Base-by-base conservation (phyloP, 2,113 vertebrate species). In the Garra rufa region DNA sequence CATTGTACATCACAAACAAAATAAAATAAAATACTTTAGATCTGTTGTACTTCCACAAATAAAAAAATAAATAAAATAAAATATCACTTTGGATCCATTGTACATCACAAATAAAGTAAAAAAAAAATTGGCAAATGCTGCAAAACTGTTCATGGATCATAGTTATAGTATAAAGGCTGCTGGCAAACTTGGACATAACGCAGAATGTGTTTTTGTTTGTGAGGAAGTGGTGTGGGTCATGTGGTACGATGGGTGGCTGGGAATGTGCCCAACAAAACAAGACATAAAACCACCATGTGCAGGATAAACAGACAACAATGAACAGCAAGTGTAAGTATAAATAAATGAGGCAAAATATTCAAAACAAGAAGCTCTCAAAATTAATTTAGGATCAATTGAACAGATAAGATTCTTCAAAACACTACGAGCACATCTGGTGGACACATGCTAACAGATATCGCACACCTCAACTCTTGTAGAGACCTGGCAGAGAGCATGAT, bases 341-440 rank as follows among this genome's bases (percentile, higher is more conserved):
- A 30, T 26, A 57, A 57, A 59, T 11, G 3, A 9, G 63, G 34
- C 28, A 76, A 55, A 38, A 34, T 15, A 57, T 77, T 4, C 3
- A 70, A 81, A 48, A 71, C 6, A 71, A 71, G 11, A 7, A 14
- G 28, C 65, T 41, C 13, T 71, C 44, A 70, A 41, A 34, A 34
- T 75, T 24, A 19, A 41, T 41, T 41, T 21, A 43, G 11, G 44
- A 67, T 48, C 21, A 61, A 34, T 11, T 50, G 15, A 70, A 85
- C 52, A 15, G 79, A 63, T 21, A 43, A 19, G 28, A 75, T 21
- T 30, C 9, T 74, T n/a, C n/a, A 38, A 81, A 79, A 78, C 19
- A 81, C 43, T 73, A 28, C 11, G 24, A 83, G 30, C 26, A 55
- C 83, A 88, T 82, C 86, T 85, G 83, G 79, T 71, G 24, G 11